These are phyloP conservation scores for Campylomormyrus numenius DNA, from an alignment of 2,113 vertebrate genomes.

Conservation along the genomic window DNA sequence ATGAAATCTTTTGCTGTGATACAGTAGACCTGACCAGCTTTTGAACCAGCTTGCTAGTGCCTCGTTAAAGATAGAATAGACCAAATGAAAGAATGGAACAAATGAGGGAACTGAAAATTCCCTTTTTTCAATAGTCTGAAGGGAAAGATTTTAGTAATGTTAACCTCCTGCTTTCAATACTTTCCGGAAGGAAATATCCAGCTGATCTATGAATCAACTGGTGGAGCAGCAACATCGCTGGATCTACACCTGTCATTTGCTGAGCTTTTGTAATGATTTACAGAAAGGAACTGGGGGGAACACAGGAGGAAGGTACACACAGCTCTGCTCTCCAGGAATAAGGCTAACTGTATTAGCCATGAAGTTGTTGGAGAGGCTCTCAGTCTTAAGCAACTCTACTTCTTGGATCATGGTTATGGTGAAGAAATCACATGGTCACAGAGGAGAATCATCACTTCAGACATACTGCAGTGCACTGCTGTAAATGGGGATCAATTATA, in stretches of 20 bases:
- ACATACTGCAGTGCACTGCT: not conserved
- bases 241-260: not conserved
- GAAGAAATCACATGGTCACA: not conserved
- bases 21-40: constrained; percentile 13
- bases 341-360: not conserved
- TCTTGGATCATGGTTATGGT: not conserved
- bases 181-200: not conserved
- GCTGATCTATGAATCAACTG: not conserved
- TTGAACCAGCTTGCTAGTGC: not conserved
- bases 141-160: not conserved
- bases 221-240: not conserved
- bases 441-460: not conserved
- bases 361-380: not conserved
- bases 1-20: constrained; percentile 10
- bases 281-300: not conserved
- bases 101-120: not conserved
- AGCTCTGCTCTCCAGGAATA: not conserved
- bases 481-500: not conserved
- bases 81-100: not conserved
- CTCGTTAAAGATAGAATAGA: not conserved
- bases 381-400: not conserved
- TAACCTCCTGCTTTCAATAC: not conserved
- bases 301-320: not conserved
- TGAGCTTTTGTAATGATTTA: not conserved
- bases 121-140: not conserved